Base-by-base conservation (phyloP, 2,113 vertebrate genomes). In the Mirounga angustirostris region DNA sequence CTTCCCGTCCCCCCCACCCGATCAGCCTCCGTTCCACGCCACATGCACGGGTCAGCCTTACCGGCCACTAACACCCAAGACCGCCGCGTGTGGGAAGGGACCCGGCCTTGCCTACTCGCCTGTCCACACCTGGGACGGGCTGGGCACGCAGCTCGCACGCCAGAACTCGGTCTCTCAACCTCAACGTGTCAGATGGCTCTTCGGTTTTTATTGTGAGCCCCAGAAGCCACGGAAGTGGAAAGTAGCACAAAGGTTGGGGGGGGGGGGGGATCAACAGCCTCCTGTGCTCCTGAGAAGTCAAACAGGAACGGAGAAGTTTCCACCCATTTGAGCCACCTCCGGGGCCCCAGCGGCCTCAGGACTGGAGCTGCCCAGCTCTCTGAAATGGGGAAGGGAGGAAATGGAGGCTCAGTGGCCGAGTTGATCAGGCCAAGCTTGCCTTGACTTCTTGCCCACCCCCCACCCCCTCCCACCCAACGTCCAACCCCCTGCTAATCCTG, bases 31-130 rank as follows among this genome's bases (percentile, higher is more conserved):
- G 8, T 24, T 40, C 40, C 11, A 33, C 1, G 15, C 46, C 12
- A n/a, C 61, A 40, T 6, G 0, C 5, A 19, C 0, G 4, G 2
- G 33, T 15, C 33, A n/a, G 24, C 63, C 82, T 40, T 1, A 12
- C 30, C 5, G 1, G 22, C 13, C 11, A 7, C 63, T 26, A 58
- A 43, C 9, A 54, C 76, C 16, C 40, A 18, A 56, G 56, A 8
- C 28, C 9, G 56, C 59, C 1, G 2, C 43, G 0, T 7, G 18
- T 0, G 1, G 36, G 30, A 26, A 30, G 63, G 58, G 54, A 21
- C 54, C 59, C 10, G 0, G 52, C 36, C 7, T 46, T 13, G 52
- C 79, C 85, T 50, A 16, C 4, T 12, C 36, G 15, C 3, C 13
- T 26, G n/a, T 58, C 36, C 4, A 71, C 26, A 24, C 54, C 54